Base-by-base conservation (phyloP, 2,888 invertebrate genomes). In the Notodonta ziczac region DNA sequence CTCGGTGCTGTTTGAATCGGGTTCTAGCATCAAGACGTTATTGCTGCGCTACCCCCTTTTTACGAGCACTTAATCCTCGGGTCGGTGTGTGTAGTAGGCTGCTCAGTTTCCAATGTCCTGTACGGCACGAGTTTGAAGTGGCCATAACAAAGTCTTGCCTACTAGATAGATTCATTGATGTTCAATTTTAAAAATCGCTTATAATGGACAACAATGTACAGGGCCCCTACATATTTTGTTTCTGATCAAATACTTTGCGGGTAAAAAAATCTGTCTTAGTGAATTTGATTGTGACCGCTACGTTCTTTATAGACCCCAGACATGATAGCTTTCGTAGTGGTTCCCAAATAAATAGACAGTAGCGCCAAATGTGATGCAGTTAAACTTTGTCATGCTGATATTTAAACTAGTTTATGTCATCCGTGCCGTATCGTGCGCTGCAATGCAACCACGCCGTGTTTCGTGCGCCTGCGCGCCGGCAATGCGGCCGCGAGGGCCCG, bases 51-150 rank as follows among this genome's bases (percentile, higher is more conserved):
- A 85, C 87, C 86, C 89, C 81, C 84, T 82, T 89, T 90, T 91
- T 90, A 91, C 89, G 90, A 90, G 88, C 87, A 89, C 89, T 90
- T 91, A 91, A 91, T 91, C 91, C 90, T 78, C 82, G 83, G 84
- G 86, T 85, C 83, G 84, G 77, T 71, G 80, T 73, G 69, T 70
- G 44, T 52, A 60, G 67, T 69, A 72, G 62, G 57, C 58, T 14
- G 56, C 66, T 56, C 56, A 54, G 83, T 81, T 77, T 81, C 70
- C 89, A 74, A 70, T 77, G 56, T 42, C 52, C 5, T 4, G 9
- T 13, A 66, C 77, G 77, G 16, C 54, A 75, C 76, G 74, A 60
- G 35, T 66, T 42, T 42, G 4, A 42, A 42, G 39, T 48, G 16
- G n/a, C 10, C 48, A n/a, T 48, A 48, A 48, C 0, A 5, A 48